These are phyloP conservation scores for Trematomus loennbergii DNA, from an alignment of 2,113 vertebrate species.

Conservation along the genomic window DNA sequence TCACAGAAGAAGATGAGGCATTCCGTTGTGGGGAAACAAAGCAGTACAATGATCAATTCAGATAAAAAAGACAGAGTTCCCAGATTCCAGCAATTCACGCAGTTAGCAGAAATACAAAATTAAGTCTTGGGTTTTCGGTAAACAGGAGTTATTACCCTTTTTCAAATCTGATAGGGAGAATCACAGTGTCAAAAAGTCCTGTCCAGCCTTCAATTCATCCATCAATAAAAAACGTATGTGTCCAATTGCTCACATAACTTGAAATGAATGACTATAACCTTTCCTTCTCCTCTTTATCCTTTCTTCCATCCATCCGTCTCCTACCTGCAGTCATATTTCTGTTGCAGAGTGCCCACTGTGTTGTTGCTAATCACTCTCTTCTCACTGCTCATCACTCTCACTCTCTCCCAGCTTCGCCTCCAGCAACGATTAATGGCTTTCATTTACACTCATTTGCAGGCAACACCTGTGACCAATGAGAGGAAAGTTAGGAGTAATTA, in stretches of 20 bases:
- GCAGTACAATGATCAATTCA: too few species aligned
- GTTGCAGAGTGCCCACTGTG: conserved; percentile 26
- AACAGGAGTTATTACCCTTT: too few species aligned
- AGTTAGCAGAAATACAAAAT: too few species aligned
- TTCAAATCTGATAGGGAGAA: too few species aligned
- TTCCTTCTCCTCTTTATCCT: neutral
- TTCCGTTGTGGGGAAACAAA: too few species aligned
- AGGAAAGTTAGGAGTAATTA: conserved; percentile 57
- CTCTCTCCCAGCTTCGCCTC: conserved; percentile 57
- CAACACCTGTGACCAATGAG: conserved; percentile 76
- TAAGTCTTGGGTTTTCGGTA: too few species aligned
- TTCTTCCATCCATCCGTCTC: conserved; percentile 29
- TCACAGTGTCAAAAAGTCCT: neutral
- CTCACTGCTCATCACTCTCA: conserved; percentile 16
- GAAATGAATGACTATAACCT: neutral
- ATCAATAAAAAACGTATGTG: neutral
- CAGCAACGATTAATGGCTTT: conserved; percentile 70
- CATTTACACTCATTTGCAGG: conserved; percentile 69
- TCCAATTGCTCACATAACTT: conserved; percentile 1
- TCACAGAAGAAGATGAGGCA: too few species aligned
- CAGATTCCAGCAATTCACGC: too few species aligned
- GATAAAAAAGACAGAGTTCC: too few species aligned
- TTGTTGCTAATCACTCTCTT: conserved; percentile 61
- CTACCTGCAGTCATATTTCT: conserved; percentile 46
- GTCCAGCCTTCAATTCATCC: neutral